These are phyloP conservation scores for Drosophila parabipectinata DNA, from an alignment of 1,140 invertebrate species.

Conservation along the genomic window DNA sequence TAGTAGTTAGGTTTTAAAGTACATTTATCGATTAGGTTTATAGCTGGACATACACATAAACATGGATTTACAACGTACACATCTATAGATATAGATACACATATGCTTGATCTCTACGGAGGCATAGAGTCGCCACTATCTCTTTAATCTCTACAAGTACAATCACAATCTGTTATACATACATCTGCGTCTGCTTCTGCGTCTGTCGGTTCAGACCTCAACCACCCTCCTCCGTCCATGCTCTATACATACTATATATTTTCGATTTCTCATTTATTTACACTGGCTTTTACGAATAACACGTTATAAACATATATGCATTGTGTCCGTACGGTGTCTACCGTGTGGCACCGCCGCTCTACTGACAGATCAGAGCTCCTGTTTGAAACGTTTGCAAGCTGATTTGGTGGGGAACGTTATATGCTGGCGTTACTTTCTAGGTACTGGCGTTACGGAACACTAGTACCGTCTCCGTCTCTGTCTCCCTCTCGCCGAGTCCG, in stretches of 20 bases:
- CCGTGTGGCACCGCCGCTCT: not conserved
- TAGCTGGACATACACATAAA: constrained; percentile 54
- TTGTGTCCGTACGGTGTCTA: no score
- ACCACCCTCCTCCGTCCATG: not conserved
- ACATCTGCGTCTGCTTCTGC: constrained; percentile 13
- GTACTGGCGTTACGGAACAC: no score
- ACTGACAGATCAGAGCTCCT: constrained; percentile 7
- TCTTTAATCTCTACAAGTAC: constrained; percentile 60
- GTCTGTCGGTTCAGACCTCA: constrained; percentile 6
- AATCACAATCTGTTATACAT: constrained; percentile 66
- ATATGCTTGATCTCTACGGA: constrained; percentile 20
- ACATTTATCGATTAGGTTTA: constrained; percentile 49
- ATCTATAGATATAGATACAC: constrained; percentile 26
- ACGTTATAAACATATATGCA: constrained; percentile 1
- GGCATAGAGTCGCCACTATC: constrained; percentile 27
- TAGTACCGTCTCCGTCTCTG: not conserved
- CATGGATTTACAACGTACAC: constrained; percentile 52
- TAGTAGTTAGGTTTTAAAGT: constrained; percentile 48
- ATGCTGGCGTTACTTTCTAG: no score
- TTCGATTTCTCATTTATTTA: constrained; percentile 6
- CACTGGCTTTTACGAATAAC: constrained; percentile 20
- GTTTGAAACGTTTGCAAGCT: not conserved
- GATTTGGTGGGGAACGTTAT: constrained; percentile 6
- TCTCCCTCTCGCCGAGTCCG: not conserved
- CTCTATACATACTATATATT: not conserved